Evolutionary conservation across 2,797 vertebrate genomes (phyloP).

Genomic region (Salmo trutta): DNA sequence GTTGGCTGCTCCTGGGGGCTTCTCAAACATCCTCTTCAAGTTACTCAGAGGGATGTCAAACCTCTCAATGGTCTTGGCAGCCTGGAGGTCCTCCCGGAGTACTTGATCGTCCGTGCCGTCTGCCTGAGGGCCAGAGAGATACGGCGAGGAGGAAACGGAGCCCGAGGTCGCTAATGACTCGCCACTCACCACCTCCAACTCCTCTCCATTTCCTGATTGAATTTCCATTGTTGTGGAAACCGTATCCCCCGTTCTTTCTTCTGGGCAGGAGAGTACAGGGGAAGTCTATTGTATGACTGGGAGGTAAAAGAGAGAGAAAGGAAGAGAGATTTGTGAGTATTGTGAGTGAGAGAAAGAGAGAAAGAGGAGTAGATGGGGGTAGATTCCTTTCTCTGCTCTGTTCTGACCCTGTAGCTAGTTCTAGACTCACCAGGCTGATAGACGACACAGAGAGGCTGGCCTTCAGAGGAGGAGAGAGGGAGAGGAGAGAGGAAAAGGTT

Average conservation of each 20-base stretch:
- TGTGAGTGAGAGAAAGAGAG: constrained; percentile 33
- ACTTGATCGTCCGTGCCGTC: constrained; percentile 52
- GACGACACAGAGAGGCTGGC: constrained; percentile 11
- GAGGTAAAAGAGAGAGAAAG: constrained; percentile 28
- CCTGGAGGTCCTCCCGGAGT: constrained; percentile 66
- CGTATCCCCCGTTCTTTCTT: constrained; percentile 49
- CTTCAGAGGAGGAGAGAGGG: constrained; percentile 39
- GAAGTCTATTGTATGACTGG: constrained; percentile 52
- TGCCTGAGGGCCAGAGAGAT: constrained; percentile 49
- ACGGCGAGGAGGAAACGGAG: constrained; percentile 43
- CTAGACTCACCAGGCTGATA: constrained; percentile 11
- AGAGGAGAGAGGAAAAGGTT: constrained; percentile 55
- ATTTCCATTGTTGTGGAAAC: constrained; percentile 82
- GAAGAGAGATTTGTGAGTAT: constrained; percentile 20
- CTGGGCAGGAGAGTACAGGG: constrained; percentile 36
- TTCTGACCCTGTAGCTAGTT: constrained; percentile 4
- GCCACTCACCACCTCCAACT: constrained; percentile 57
- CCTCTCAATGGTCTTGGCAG: constrained; percentile 71
- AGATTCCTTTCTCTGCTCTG: background rate
- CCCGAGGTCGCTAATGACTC: constrained; percentile 47
- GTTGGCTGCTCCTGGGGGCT: constrained; percentile 41
- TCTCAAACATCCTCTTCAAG: constrained; percentile 82
- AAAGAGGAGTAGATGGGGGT: constrained; percentile 30
- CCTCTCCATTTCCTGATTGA: constrained; percentile 80
- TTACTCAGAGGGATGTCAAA: constrained; percentile 76